Evolutionary conservation across 2,797 vertebrate species (phyloP), one percentile per base, ranked within the genome.

Genomic region (Takifugu ocellatus): DNA sequence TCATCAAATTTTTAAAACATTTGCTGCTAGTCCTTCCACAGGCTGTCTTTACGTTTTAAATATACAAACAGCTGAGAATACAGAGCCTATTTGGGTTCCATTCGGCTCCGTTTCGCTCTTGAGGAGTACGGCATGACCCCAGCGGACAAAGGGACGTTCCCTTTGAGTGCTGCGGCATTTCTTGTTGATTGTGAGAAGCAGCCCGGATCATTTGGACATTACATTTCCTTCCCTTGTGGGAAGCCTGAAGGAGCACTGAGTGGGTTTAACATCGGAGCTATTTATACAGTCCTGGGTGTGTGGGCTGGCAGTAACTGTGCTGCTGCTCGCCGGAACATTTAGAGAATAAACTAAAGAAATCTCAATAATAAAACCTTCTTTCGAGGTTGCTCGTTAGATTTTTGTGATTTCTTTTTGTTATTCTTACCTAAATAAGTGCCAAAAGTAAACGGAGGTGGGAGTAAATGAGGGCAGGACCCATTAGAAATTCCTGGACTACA

Each of bases 211-310:
- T 42, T 67, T 53, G 15, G 54, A 60, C 68, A 79, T 65, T 75
- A 46, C 43, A 74, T 74, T 67, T 78, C 61, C 69, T 61, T 68
- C 64, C 68, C 66, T 72, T 68, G 61, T 66, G 50, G 50, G 66
- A 63, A 64, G 61, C 71, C 80, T 73, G 66, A 62, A 71, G 39
- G 75, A 75, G 62, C 63, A 59, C 16, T 52, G 79, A 79, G 83
- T 79, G 81, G 83, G 81, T 68, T 54, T 68, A 69, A 70, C 52
- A 47, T 16, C 61, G 61, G 51, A 77, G 58, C 56, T 64, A 65
- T 82, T 86, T 88, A 83, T 73, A 58, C 86, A 85, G 86, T 53
- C 71, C 36, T 42, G 53, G 49, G 12, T 61, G 79, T 16, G 79
- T 81, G 72, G 81, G 81, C 67, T 51, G 60, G 51, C 29, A 54